phyloP scores from a whole-genome alignment of 2,797 vertebrate genomes.

The Strix occidentalis region DNA sequence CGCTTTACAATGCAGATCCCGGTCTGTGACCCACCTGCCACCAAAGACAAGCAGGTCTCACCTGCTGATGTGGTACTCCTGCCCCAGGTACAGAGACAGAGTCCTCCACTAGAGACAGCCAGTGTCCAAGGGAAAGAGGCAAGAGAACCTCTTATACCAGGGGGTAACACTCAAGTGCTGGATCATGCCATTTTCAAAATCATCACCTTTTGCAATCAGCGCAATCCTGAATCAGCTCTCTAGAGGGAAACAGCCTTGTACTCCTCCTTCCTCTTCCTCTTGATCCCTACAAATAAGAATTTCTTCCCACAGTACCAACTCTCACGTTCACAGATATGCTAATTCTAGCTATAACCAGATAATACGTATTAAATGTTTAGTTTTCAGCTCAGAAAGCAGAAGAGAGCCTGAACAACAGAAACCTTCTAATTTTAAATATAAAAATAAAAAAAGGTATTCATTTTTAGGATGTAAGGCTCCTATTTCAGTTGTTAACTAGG shows the following conservation, averaged over 20 bases:
- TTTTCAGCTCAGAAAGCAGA: neutral
- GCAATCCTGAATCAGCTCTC: neutral
- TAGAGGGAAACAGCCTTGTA: neutral
- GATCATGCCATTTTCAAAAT: neutral
- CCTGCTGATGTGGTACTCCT: rapidly evolving
- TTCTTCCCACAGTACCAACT: neutral
- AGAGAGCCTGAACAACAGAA: neutral
- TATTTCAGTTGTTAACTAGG: neutral
- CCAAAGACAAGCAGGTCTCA: neutral
- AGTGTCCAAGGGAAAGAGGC: too few relatives aligned
- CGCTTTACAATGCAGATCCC: too few relatives aligned
- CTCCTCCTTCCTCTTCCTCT: neutral
- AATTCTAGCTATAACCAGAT: neutral
- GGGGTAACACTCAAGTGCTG: neutral
- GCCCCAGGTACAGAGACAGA: neutral
- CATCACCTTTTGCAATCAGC: neutral
- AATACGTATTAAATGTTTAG: neutral
- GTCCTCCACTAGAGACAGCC: neutral
- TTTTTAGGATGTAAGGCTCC: neutral
- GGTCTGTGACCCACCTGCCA: neutral
- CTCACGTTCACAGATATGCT: neutral
- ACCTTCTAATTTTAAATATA: neutral
- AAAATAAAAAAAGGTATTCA: neutral
- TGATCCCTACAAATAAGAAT: neutral
- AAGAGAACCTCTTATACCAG: neutral